Conservation (phyloP, 2,888 invertebrate species). For the Volucella inflata region DNA sequence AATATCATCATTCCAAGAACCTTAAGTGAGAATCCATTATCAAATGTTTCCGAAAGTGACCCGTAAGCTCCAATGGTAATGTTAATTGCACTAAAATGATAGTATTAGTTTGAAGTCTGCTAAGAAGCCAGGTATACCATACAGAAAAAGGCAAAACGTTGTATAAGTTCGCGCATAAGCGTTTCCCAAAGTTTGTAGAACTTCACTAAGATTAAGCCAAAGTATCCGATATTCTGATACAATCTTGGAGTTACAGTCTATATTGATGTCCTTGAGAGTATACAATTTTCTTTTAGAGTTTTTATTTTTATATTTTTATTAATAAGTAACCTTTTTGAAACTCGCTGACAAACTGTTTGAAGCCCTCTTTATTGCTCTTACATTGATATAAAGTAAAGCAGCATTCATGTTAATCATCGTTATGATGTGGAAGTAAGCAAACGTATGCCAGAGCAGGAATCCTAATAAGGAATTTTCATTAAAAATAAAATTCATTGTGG, state of each 20-base stretch:
- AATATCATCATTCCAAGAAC: conserved; percentile 88
- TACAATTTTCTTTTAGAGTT: not conserved
- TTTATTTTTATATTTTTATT: not conserved
- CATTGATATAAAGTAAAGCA: conserved; percentile 88
- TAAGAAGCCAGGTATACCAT: conserved; percentile 75
- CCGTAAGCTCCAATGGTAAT: conserved; percentile 88
- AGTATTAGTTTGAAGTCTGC: not conserved
- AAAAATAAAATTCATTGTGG: not conserved
- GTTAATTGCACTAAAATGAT: conserved; percentile 85
- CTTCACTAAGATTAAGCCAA: conserved; percentile 88
- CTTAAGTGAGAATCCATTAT: conserved; percentile 88
- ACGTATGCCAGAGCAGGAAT: conserved; percentile 87
- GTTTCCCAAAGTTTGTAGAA: conserved; percentile 87
- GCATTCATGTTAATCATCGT: conserved; percentile 90
- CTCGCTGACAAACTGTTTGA: conserved; percentile 85
- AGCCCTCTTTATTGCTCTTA: conserved; percentile 87
- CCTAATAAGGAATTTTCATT: conserved; percentile 80
- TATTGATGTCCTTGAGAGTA: conserved; percentile 85
- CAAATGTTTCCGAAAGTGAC: conserved; percentile 87
- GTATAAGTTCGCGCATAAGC: conserved; percentile 89
- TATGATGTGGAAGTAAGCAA: conserved; percentile 86
- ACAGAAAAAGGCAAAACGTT: conserved; percentile 87
- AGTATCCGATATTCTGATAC: conserved; percentile 87
- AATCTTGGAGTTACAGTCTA: conserved; percentile 85
- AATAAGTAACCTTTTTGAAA: conserved; percentile 83